phyloP scores from a whole-genome alignment of 2,797 vertebrate species.

The Coregonus suidteri region DNA sequence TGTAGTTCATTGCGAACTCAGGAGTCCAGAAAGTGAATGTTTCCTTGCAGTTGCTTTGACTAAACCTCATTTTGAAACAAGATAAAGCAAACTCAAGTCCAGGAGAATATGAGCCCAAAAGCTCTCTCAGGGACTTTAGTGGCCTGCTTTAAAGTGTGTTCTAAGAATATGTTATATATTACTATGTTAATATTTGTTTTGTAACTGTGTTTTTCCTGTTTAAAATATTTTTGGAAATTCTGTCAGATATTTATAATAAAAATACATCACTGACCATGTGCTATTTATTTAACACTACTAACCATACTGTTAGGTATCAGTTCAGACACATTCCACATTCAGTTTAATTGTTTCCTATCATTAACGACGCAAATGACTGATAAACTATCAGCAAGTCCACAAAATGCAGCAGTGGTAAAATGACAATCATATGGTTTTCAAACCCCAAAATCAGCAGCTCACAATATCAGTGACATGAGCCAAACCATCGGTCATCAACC shows the following conservation, averaged over 20 bases:
- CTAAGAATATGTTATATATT: conserved; percentile 12
- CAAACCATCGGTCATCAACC: neutral
- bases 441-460: neutral
- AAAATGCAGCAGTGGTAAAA: neutral
- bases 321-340: neutral
- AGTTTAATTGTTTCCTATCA: neutral
- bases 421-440: neutral
- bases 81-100: neutral
- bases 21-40: neutral
- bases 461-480: neutral
- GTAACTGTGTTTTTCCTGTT: conserved; percentile 37
- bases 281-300: neutral
- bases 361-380: neutral
- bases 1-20: neutral
- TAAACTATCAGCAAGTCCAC: neutral
- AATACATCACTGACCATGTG: neutral
- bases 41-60: conserved; percentile 17
- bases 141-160: neutral
- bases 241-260: conserved; percentile 68
- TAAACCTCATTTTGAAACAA: conserved; percentile 16
- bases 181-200: conserved; percentile 49
- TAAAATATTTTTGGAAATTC: conserved; percentile 48
- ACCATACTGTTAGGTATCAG: neutral
- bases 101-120: neutral
- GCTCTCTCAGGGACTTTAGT: conserved; percentile 16